Conservation (phyloP, 2,888 invertebrate species). For the Chironomus riparius region DNA sequence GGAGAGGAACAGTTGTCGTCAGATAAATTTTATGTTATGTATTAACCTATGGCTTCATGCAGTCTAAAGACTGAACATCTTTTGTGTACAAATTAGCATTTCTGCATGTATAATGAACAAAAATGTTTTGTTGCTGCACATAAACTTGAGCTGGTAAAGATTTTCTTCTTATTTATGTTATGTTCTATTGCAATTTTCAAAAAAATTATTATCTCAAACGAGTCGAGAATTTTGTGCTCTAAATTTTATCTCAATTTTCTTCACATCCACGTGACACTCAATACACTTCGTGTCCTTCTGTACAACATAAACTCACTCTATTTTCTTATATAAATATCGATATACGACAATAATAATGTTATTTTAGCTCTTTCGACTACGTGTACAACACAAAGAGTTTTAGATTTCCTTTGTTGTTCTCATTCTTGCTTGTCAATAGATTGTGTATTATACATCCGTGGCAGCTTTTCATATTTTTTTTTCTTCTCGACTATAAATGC, state of each 20-base stretch:
- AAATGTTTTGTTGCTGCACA: neutral
- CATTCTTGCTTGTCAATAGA: neutral
- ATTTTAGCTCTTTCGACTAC: neutral
- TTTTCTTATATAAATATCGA: neutral
- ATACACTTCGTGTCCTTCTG: no score
- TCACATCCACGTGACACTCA: neutral
- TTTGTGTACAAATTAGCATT: neutral
- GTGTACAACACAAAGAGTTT: constrained; percentile 4
- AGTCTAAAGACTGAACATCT: neutral
- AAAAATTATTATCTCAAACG: neutral
- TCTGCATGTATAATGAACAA: neutral
- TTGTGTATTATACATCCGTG: neutral
- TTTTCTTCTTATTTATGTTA: neutral
- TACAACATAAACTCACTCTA: neutral
- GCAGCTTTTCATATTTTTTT: neutral
- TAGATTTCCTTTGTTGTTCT: constrained; percentile 2
- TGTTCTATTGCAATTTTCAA: neutral
- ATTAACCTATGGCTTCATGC: neutral
- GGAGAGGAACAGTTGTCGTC: neutral
- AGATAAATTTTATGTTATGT: neutral
- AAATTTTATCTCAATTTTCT: neutral
- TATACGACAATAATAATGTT: neutral
- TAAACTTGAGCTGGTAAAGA: neutral
- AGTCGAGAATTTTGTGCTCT: neutral
- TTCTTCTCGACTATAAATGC: no score